A percentile compares a stretch with the other conserved stretches of the same genome.
Conservation (phyloP, 2,797 vertebrate species). For the Oreortyx pictus region DNA sequence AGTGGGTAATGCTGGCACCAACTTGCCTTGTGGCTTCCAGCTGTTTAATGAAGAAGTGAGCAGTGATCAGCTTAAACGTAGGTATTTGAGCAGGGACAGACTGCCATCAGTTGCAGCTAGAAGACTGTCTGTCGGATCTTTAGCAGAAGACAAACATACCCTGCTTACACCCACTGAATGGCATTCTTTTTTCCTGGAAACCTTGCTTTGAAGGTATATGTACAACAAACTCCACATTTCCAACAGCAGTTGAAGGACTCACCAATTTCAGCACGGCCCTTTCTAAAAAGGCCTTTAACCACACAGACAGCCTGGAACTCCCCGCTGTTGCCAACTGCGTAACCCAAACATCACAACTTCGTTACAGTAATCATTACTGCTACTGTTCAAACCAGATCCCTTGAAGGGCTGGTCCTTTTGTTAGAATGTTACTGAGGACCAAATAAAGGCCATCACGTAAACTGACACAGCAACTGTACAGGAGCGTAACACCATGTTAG, state of each 20-base stretch:
- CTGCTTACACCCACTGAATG: not conserved
- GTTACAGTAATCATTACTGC: not conserved
- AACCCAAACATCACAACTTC: not conserved
- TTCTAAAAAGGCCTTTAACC: not conserved
- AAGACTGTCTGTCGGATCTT: not conserved
- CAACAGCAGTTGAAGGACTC: not conserved
- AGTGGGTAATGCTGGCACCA: slow-evolving; percentile 58
- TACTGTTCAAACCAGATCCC: not conserved
- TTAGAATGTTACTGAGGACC: not conserved
- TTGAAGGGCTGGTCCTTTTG: not conserved
- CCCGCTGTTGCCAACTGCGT: not conserved
- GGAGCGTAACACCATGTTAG: not conserved
- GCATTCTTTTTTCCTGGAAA: not conserved
- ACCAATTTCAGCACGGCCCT: not conserved
- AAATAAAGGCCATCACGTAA: not conserved
- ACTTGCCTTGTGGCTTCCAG: slow-evolving; percentile 29
- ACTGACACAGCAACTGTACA: not conserved
- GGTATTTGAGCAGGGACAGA: slow-evolving; percentile 8
- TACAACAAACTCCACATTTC: not conserved
- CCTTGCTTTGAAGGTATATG: not conserved
- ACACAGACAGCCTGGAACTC: not conserved
- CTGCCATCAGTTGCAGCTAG: not conserved
- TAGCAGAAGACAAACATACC: not conserved
- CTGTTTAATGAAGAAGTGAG: not conserved
- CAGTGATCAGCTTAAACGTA: slow-evolving; percentile 31